phyloP scores from a whole-genome alignment of 2,888 invertebrate genomes.

The Acanthosepion esculentum region DNA sequence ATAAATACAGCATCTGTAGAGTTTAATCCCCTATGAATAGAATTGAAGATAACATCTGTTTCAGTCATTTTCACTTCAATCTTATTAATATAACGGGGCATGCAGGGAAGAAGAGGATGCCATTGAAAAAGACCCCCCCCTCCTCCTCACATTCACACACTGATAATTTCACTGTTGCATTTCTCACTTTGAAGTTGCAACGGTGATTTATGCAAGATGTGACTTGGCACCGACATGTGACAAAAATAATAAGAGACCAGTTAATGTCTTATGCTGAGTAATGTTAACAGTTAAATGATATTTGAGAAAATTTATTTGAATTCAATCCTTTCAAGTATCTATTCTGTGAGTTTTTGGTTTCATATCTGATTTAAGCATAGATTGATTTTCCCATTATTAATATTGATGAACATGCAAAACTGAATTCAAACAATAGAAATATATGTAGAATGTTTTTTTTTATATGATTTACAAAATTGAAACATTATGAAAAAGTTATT shows the following conservation, averaged over 20 bases:
- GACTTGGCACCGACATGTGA: not conserved
- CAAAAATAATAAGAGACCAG: not conserved
- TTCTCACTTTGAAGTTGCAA: not conserved
- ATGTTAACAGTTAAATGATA: too few relatives aligned
- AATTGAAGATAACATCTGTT: not conserved
- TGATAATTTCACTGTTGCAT: not conserved
- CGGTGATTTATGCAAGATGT: not conserved
- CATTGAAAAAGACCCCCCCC: not conserved
- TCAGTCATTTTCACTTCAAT: not conserved
- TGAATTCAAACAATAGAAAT: too few relatives aligned
- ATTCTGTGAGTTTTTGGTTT: too few relatives aligned
- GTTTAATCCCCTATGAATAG: not conserved
- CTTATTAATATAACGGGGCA: not conserved
- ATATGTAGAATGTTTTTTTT: too few relatives aligned
- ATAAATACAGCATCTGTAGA: not conserved
- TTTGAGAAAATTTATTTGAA: too few relatives aligned
- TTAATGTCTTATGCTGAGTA: not conserved
- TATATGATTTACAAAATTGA: too few relatives aligned
- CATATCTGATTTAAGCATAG: too few relatives aligned
- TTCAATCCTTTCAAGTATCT: too few relatives aligned
- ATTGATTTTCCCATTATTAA: too few relatives aligned
- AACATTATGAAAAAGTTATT: too few relatives aligned
- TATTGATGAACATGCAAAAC: too few relatives aligned
- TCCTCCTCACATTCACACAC: not conserved
- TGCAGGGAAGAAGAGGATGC: not conserved